A percentile compares a stretch with the other conserved stretches of the same genome.
phyloP scores from a whole-genome alignment of 2,797 vertebrate species.

The Podarcis lilfordi region DNA sequence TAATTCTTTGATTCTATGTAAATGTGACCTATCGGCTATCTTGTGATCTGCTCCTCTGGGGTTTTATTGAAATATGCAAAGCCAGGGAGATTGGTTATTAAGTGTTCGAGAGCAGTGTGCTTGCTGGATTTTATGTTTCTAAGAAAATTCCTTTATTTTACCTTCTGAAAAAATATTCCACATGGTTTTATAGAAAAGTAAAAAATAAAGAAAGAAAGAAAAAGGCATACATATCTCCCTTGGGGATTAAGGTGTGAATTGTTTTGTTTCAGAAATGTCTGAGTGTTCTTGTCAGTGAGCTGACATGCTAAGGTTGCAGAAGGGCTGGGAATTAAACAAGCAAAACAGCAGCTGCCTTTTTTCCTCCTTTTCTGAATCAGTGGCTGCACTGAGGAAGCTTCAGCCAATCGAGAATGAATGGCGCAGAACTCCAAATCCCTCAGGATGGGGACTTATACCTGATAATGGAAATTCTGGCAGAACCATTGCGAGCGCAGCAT shows the following conservation, averaged over 20 bases:
- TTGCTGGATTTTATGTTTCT: too few species aligned
- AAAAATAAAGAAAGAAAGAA: too few species aligned
- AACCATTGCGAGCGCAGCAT: conserved; percentile 62
- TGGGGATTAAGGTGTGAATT: conserved; percentile 9
- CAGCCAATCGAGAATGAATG: conserved; percentile 66
- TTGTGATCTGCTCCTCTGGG: too few species aligned
- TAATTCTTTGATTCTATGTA: too few species aligned
- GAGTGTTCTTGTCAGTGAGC: conserved; percentile 49
- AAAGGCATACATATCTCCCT: too few species aligned
- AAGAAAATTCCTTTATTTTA: too few species aligned
- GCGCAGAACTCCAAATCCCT: conserved; percentile 62
- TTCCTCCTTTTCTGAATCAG: not conserved
- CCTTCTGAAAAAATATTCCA: too few species aligned
- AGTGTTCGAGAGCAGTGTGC: too few species aligned
- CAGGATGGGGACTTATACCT: conserved; percentile 66
- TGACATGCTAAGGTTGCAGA: conserved; percentile 62
- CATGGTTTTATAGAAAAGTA: too few species aligned
- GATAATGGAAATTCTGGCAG: conserved; percentile 69
- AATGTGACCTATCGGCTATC: too few species aligned
- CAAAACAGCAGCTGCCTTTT: not conserved
- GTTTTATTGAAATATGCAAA: too few species aligned
- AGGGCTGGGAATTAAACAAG: conserved; percentile 41
- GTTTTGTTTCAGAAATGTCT: conserved; percentile 52
- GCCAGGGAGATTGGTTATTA: too few species aligned
- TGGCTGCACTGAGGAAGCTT: conserved; percentile 43